These are phyloP conservation scores for Sorex fumeus DNA, from an alignment of 2,113 vertebrate genomes.

Conservation along the genomic window DNA sequence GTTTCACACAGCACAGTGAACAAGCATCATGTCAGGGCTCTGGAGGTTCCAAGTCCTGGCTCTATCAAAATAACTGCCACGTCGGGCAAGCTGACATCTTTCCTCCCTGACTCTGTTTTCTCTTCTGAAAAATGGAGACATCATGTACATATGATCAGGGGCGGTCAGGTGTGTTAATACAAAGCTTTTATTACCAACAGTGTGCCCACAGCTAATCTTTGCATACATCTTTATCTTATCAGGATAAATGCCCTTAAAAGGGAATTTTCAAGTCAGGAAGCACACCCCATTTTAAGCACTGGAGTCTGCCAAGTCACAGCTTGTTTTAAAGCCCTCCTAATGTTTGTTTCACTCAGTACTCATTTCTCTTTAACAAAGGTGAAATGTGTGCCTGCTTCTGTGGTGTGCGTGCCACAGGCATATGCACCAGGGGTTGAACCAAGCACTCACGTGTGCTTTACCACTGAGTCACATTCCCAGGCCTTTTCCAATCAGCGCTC, in stretches of 20 bases:
- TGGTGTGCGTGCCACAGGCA: not conserved
- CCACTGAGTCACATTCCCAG: not conserved
- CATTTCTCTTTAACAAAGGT: slow-evolving; percentile 45
- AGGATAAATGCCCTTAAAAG: slow-evolving; percentile 36
- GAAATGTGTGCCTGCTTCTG: not conserved
- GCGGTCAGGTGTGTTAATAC: not conserved
- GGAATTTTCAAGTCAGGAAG: not conserved
- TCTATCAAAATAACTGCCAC: not conserved
- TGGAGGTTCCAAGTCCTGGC: not conserved
- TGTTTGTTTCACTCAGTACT: not conserved
- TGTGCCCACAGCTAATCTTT: not conserved
- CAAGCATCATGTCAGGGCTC: not conserved
- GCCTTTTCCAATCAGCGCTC: not conserved
- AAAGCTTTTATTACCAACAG: slow-evolving; percentile 42
- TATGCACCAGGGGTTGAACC: not conserved
- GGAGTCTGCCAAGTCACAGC: slow-evolving; percentile 6
- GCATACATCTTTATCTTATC: not conserved
- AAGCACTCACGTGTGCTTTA: not conserved
- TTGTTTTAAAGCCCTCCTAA: slow-evolving; percentile 36
- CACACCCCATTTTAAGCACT: slow-evolving; percentile 18
- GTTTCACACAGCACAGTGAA: not conserved
- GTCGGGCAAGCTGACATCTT: not conserved
- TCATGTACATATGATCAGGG: not conserved
- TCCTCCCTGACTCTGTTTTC: slow-evolving; percentile 29
- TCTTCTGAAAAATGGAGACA: slow-evolving; percentile 49